A percentile compares a stretch with the other conserved stretches of the same genome.
phyloP scores from a whole-genome alignment of 2,888 invertebrate species.

The Cinara cedri region DNA sequence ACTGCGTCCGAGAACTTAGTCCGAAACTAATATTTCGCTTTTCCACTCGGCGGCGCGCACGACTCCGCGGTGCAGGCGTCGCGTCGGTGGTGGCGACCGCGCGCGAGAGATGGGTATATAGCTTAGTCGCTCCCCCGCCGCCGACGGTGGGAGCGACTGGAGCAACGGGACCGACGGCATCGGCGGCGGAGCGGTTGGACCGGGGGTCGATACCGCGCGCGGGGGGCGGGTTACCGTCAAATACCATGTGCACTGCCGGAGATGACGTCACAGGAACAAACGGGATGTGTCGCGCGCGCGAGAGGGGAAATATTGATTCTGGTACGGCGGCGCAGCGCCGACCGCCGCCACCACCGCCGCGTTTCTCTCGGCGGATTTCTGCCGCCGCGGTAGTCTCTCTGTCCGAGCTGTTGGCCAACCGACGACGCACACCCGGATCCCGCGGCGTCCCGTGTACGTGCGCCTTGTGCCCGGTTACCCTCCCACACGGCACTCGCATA shows the following conservation, averaged over 20 bases:
- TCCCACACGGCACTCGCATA: constrained; percentile 21
- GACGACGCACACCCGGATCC: constrained; percentile 54
- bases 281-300: constrained; percentile 51
- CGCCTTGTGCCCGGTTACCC: constrained; percentile 43
- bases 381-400: constrained; percentile 56
- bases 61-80: neutral
- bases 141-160: neutral
- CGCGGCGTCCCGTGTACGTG: constrained; percentile 39
- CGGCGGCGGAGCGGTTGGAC: neutral
- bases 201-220: neutral
- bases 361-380: constrained; percentile 54
- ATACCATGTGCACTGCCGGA: constrained; percentile 50
- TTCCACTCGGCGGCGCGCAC: no score
- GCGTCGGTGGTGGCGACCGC: neutral
- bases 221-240: constrained; percentile 28
- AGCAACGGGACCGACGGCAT: neutral
- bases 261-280: constrained; percentile 56
- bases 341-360: constrained; percentile 24
- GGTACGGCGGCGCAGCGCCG: constrained; percentile 56
- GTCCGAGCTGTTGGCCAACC: constrained; percentile 56
- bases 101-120: neutral
- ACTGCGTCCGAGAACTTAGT: no score
- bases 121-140: neutral
- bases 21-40: no score
- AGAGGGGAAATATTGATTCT: constrained; percentile 56